A percentile compares a stretch with the other conserved stretches of the same genome.
phyloP scores from a whole-genome alignment of 2,113 vertebrate genomes.

The Ochotona princeps region DNA sequence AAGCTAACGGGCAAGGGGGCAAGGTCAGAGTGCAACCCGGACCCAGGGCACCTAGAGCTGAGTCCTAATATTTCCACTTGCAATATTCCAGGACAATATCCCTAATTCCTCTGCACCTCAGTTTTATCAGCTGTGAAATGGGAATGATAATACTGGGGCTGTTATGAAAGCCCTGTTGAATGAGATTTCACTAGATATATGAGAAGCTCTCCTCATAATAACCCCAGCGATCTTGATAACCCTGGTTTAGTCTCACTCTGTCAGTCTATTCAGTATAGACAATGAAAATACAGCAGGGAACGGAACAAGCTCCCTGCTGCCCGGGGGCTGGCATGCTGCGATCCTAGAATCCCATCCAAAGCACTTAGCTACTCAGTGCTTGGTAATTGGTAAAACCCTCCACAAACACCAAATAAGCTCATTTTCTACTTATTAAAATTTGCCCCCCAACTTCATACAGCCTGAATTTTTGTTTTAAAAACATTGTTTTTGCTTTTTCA shows the following conservation, averaged over 20 bases:
- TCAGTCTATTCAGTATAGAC: neutral
- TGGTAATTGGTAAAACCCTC: neutral
- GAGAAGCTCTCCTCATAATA: neutral
- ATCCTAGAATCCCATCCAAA: neutral
- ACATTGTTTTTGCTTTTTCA: neutral
- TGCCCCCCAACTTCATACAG: neutral
- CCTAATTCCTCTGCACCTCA: neutral
- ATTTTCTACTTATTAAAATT: too few species aligned
- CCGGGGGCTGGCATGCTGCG: neutral
- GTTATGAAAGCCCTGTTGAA: neutral
- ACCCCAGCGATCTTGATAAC: neutral
- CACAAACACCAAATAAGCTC: neutral
- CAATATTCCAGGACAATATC: neutral
- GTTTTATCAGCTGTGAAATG: conserved; percentile 13
- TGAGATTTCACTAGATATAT: too few species aligned
- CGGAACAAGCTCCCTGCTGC: neutral
- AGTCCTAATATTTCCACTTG: neutral
- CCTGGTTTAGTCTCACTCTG: neutral
- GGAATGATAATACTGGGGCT: neutral
- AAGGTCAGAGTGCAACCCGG: neutral
- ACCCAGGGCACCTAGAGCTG: neutral
- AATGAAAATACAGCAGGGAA: neutral
- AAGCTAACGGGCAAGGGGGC: neutral
- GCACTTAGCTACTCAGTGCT: neutral
- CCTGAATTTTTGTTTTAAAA: neutral